Conservation (phyloP, 2,888 invertebrate genomes). For the Pterostichus madidus region DNA sequence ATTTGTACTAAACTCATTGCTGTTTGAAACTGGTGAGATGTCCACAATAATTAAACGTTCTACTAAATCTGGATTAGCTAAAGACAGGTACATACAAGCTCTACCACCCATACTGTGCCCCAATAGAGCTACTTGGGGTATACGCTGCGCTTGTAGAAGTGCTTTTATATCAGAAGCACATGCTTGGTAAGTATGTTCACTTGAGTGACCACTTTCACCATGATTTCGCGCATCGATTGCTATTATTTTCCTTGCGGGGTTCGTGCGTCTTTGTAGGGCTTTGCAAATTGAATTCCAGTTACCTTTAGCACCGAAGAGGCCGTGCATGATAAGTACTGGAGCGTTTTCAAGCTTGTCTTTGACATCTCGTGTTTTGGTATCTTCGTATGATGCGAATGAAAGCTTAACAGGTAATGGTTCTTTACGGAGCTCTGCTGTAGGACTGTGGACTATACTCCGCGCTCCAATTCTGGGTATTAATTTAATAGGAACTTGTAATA, state of each 20-base stretch:
- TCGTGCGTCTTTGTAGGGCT: conserved; percentile 82
- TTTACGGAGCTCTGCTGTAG: neutral
- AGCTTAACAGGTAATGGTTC: conserved; percentile 79
- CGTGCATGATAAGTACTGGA: conserved; percentile 92
- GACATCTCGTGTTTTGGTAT: conserved; percentile 75
- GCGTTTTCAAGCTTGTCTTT: conserved; percentile 74
- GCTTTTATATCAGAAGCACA: conserved; percentile 87
- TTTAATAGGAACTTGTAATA: too few species aligned
- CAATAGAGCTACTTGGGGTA: conserved; percentile 84
- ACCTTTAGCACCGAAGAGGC: conserved; percentile 90
- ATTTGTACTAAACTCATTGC: conserved; percentile 77
- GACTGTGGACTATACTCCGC: neutral
- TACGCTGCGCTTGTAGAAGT: conserved; percentile 82
- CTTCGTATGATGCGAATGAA: conserved; percentile 84
- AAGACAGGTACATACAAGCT: conserved; percentile 90
- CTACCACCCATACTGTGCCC: conserved; percentile 99
- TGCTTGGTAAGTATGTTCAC: conserved; percentile 85
- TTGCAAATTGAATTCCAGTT: conserved; percentile 93
- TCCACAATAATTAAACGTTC: conserved; percentile 86
- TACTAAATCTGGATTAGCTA: conserved; percentile 83
- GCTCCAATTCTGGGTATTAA: neutral
- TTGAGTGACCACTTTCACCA: conserved; percentile 92
- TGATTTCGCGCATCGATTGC: conserved; percentile 96
- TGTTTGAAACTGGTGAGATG: conserved; percentile 84
- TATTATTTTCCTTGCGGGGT: conserved; percentile 85